Percentiles rank a stretch among this genome's conserved stretches.
phyloP scores from a whole-genome alignment of 2,797 vertebrate genomes.

The Eospalax fontanierii region DNA sequence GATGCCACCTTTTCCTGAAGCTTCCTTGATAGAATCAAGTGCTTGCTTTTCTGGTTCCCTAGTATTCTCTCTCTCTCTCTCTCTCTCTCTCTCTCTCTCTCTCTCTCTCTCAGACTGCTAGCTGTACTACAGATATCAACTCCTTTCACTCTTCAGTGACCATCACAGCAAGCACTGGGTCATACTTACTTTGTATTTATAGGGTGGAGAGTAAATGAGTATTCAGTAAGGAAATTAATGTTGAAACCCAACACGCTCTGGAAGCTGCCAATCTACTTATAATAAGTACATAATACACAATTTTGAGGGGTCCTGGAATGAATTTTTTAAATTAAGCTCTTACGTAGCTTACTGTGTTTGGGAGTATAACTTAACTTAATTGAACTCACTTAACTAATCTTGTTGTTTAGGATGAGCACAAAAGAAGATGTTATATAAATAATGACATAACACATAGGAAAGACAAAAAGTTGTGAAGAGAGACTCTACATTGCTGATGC shows the following conservation, averaged over 20 bases:
- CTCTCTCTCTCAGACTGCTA: background rate
- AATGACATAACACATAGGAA: background rate
- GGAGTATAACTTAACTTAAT: background rate
- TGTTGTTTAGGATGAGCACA: background rate
- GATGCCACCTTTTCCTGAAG: background rate
- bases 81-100: background rate
- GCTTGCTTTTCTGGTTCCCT: background rate
- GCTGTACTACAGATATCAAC: background rate
- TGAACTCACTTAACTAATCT: conserved; percentile 21
- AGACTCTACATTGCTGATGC: background rate
- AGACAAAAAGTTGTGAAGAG: background rate
- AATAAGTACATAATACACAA: background rate
- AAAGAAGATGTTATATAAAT: background rate
- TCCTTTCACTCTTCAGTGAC: background rate
- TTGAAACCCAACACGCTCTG: background rate
- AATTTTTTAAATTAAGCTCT: background rate
- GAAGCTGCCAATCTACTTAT: background rate
- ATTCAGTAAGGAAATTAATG: background rate
- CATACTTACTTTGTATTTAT: background rate
- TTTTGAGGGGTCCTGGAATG: background rate
- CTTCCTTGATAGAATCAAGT: background rate
- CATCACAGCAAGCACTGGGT: background rate
- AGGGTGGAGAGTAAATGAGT: background rate
- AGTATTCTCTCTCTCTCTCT: background rate
- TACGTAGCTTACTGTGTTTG: background rate